Percentiles rank a stretch among this genome's conserved stretches.
phyloP scores from a whole-genome alignment of 1,140 invertebrate species.

The Ectropis grisescens region DNA sequence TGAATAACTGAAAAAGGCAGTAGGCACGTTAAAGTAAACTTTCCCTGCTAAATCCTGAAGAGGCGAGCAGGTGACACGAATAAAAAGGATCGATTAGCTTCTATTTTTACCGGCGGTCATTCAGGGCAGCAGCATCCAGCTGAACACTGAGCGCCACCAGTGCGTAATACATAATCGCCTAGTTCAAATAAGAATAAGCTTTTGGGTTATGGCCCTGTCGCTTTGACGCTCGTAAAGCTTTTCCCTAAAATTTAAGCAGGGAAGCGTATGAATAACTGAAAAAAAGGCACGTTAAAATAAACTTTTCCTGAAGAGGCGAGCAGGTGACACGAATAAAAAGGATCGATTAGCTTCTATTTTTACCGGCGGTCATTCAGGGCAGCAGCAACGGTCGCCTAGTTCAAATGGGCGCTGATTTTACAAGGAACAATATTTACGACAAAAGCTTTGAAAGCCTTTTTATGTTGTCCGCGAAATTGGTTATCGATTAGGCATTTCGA shows the following conservation, averaged over 20 bases:
- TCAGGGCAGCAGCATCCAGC: constrained; percentile 13
- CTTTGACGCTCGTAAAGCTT: too few relatives aligned
- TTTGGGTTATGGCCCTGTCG: too few relatives aligned
- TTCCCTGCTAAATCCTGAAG: constrained; percentile 41
- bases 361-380: constrained; percentile 36
- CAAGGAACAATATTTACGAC: not conserved
- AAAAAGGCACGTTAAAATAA: too few relatives aligned
- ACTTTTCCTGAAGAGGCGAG: constrained; percentile 40
- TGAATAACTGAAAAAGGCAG: too few relatives aligned
- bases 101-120: constrained; percentile 58
- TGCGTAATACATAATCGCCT: too few relatives aligned
- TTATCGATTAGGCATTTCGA: too few relatives aligned
- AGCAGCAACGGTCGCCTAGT: constrained; percentile 9
- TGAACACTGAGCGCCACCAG: too few relatives aligned
- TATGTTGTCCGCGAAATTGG: constrained; percentile 14
- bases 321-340: constrained; percentile 59
- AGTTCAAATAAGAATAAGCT: too few relatives aligned
- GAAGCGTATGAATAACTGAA: too few relatives aligned
- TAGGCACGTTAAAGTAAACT: too few relatives aligned
- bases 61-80: constrained; percentile 56
- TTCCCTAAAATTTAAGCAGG: too few relatives aligned
- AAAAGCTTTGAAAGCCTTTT: constrained; percentile 24
- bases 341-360: constrained; percentile 68
- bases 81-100: constrained; percentile 64
- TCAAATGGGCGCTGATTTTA: constrained; percentile 1